Conservation (phyloP, 2,113 vertebrate genomes). For the human (Homo sapiens) region DNA sequence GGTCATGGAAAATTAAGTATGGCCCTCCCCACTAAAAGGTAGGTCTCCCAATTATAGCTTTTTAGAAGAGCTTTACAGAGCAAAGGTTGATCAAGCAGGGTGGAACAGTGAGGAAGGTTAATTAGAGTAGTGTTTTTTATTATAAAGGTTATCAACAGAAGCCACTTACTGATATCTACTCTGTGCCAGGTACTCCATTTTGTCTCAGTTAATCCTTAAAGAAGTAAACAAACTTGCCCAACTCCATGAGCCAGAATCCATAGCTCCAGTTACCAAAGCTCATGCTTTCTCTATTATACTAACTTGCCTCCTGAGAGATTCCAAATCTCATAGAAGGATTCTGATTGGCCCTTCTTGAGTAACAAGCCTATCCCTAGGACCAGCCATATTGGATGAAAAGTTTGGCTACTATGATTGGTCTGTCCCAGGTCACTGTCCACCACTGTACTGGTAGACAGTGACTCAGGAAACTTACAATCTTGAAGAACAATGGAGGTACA, state of each 20-base stretch:
- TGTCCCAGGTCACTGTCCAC: not conserved
- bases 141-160: not conserved
- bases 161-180: not conserved
- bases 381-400: not conserved
- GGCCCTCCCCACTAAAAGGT: not conserved
- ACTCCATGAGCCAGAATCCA: not conserved
- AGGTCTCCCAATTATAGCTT: not conserved
- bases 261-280: not conserved
- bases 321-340: not conserved
- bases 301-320: not conserved
- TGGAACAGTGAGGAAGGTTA: not conserved
- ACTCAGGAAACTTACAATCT: too few species aligned
- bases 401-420: not conserved
- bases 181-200: not conserved
- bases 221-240: not conserved
- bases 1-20: not conserved
- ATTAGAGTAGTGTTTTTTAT: not conserved
- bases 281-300: not conserved
- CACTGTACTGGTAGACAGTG: not conserved
- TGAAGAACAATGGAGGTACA: not conserved
- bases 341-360: not conserved
- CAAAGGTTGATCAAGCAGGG: not conserved
- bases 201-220: not conserved
- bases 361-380: not conserved
- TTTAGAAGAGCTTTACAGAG: not conserved